phyloP scores from a whole-genome alignment of 1,140 invertebrate genomes.

The Triops cancriformis region DNA sequence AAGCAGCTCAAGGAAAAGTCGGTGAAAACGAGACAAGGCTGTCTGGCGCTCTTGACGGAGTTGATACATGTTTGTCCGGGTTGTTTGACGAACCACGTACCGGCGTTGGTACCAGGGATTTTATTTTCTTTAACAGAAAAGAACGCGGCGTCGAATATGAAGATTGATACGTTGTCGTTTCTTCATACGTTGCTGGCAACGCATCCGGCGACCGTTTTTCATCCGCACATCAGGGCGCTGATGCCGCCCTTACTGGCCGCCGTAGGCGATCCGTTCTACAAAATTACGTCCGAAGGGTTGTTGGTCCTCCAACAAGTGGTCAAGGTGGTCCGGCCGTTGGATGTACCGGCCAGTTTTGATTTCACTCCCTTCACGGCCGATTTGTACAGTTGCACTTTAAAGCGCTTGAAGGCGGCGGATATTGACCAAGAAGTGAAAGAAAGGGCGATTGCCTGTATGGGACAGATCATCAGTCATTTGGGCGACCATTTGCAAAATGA shows the following conservation, averaged over 20 bases:
- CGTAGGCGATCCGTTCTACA: slow-evolving; percentile 93
- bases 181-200: slow-evolving; percentile 75
- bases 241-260: slow-evolving; percentile 78
- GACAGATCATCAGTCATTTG: slow-evolving; percentile 84
- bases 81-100: slow-evolving; percentile 74
- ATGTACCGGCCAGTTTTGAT: slow-evolving; percentile 56
- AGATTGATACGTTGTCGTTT: slow-evolving; percentile 93
- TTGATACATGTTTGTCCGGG: slow-evolving; percentile 80
- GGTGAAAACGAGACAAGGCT: slow-evolving; percentile 85
- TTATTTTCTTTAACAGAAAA: slow-evolving; percentile 83
- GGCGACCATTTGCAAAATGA: slow-evolving; percentile 70
- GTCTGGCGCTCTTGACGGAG: slow-evolving; percentile 82
- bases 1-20: slow-evolving; percentile 85
- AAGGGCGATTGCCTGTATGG: slow-evolving; percentile 93
- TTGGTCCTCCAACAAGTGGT: slow-evolving; percentile 88
- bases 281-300: slow-evolving; percentile 92
- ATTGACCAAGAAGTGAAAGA: slow-evolving; percentile 99
- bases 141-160: slow-evolving; percentile 94
- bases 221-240: slow-evolving; percentile 69
- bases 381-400: slow-evolving; percentile 76
- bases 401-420: slow-evolving; percentile 82
- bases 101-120: slow-evolving; percentile 77
- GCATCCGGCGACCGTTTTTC: slow-evolving; percentile 69
- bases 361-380: slow-evolving; percentile 66
- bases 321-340: slow-evolving; percentile 42